These are phyloP conservation scores for Rhodophaea formosa DNA, from an alignment of 2,888 invertebrate species.

Conservation along the genomic window DNA sequence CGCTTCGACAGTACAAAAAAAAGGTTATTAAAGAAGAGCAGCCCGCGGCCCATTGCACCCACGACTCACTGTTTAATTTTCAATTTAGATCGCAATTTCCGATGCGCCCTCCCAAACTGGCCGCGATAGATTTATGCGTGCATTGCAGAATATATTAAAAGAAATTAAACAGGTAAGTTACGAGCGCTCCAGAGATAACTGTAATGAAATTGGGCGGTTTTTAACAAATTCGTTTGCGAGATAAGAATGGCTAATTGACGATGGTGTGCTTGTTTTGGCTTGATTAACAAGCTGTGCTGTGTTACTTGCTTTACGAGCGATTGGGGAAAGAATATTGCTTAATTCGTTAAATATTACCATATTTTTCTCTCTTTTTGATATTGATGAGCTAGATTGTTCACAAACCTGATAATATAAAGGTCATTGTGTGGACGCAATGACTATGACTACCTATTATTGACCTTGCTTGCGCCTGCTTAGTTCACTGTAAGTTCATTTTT, in stretches of 20 bases:
- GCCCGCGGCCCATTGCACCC: conserved; percentile 38
- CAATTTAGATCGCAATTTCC: conserved; percentile 82
- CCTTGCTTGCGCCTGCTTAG: too few relatives aligned
- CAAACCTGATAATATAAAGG: too few relatives aligned
- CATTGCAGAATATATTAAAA: conserved; percentile 71
- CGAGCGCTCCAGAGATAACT: conserved; percentile 64
- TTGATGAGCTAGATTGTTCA: too few relatives aligned
- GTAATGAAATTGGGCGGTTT: conserved; percentile 71
- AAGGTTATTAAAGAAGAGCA: conserved; percentile 8
- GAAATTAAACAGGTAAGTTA: conserved; percentile 75
- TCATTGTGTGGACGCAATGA: too few relatives aligned
- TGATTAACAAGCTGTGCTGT: conserved; percentile 28
- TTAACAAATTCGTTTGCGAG: conserved; percentile 62
- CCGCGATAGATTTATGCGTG: conserved; percentile 73
- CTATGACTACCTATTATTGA: too few relatives aligned
- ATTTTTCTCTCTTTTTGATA: too few relatives aligned
- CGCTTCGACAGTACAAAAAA: conserved; percentile 14
- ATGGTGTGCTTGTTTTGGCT: conserved; percentile 36
- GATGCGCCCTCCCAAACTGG: conserved; percentile 77
- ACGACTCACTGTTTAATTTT: conserved; percentile 76
- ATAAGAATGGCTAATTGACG: conserved; percentile 66
- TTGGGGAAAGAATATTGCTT: too few relatives aligned
- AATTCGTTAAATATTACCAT: too few relatives aligned
- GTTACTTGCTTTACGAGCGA: background rate
- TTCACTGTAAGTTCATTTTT: too few relatives aligned